Evolutionary conservation across 2,797 vertebrate genomes (phyloP).

Genomic region (Dicrostonyx torquatus): DNA sequence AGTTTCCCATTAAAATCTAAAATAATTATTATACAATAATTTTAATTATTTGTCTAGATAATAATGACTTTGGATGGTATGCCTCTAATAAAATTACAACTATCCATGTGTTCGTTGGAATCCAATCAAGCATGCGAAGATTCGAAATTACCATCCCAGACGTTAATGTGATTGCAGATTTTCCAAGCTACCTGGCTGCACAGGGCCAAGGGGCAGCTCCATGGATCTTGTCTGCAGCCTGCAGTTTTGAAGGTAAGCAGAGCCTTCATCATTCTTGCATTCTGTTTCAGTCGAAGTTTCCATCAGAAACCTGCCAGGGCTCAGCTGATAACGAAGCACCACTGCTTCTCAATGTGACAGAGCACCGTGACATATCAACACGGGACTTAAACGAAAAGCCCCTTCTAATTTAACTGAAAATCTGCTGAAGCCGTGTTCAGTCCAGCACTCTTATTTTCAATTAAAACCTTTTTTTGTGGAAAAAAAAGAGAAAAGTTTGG

Average conservation of each 20-base stretch:
- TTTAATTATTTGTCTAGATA: constrained; percentile 64
- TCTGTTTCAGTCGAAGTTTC: constrained; percentile 84
- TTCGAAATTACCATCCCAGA: constrained; percentile 51
- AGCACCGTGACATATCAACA: constrained; percentile 86
- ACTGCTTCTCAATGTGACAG: constrained; percentile 86
- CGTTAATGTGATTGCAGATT: constrained; percentile 52
- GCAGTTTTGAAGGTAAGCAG: constrained; percentile 75
- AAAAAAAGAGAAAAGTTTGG: constrained; percentile 74
- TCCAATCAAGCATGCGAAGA: constrained; percentile 17
- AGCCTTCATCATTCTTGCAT: constrained; percentile 83
- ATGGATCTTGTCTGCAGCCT: constrained; percentile 36
- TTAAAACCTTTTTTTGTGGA: constrained; percentile 85
- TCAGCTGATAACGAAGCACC: constrained; percentile 86
- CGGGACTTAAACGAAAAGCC: constrained; percentile 85
- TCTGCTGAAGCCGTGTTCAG: constrained; percentile 82
- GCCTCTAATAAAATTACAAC: not conserved
- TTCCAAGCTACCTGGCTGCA: constrained; percentile 66
- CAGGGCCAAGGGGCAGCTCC: constrained; percentile 62
- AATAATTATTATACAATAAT: not conserved
- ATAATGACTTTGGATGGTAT: constrained; percentile 26
- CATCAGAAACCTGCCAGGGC: constrained; percentile 83
- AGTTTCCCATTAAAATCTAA: not conserved
- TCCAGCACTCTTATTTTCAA: constrained; percentile 83
- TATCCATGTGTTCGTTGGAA: not conserved
- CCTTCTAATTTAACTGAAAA: constrained; percentile 86